Evolutionary conservation across 2,888 invertebrate genomes (phyloP), one percentile per base, ranked within the genome.

Genomic region (Argyresthia goedartella): DNA sequence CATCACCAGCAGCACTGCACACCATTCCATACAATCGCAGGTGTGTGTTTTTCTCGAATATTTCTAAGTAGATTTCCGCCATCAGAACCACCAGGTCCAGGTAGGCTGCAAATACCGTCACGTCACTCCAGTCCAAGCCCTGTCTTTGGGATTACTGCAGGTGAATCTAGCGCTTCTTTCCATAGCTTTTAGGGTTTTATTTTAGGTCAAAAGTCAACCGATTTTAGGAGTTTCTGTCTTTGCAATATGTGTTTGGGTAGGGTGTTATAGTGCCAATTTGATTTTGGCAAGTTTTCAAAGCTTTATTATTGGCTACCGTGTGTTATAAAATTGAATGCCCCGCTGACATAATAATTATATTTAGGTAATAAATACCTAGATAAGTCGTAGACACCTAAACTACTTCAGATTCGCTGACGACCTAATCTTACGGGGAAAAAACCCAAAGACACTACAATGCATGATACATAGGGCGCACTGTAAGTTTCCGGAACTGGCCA

Each of bases 81-180:
- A 81, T 76, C 0, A 81, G 66, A 1, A 81, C 62, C 56, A 79
- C 67, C 6, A 81, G 55, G 42, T 82, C n/a, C 16, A 81, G 55
- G 42, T 82, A 82, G 0, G 72, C 76, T 0, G 73, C 76, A 59
- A 82, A 81, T 43, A 82, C 80, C 0, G 81, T 81, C 4, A 81
- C 0, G 81, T 81, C 4, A 81, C 76, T n/a, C 81, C 81, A 0
- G 69, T 74, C 81, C 82, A 81, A 0, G 73, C 59, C 0, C 74
- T 69, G 1, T 60, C 55, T 53, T 73, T 75, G 0, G 77, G 74
- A 49, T 74, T 75, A 35, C 69, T 64, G 59, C 71, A 76, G 50
- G 65, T 67, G 42, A 70, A 63, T n/a, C 79, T 59, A 0, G 72
- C 56, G 57, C 73, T 77, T 53, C 65, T 62, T 13, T 70, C 67